These are phyloP conservation scores for Stenolophus ochropezus DNA, from an alignment of 2,888 invertebrate genomes.

Conservation along the genomic window DNA sequence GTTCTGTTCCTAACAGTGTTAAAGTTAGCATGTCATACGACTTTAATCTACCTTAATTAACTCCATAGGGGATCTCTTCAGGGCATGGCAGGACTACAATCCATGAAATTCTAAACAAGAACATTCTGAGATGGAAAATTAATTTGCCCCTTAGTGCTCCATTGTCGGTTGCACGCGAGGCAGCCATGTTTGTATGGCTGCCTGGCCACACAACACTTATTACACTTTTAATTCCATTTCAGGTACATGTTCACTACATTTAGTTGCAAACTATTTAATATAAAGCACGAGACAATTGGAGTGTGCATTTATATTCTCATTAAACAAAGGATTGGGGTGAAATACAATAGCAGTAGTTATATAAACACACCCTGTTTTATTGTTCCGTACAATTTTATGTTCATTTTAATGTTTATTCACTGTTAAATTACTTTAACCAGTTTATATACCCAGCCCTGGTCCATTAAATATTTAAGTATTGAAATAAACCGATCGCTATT, in stretches of 20 bases:
- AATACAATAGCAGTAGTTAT: background rate
- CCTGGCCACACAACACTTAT: background rate
- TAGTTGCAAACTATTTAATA: no score
- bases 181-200: background rate
- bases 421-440: no score
- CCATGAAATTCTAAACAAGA: conserved; percentile 3
- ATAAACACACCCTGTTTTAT: background rate
- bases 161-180: background rate
- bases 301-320: no score
- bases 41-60: conserved; percentile 29
- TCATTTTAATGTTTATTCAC: no score
- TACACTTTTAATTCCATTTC: no score
- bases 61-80: conserved; percentile 8
- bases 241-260: no score
- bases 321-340: no score
- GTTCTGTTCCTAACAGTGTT: background rate
- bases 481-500: no score
- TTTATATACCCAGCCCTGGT: no score
- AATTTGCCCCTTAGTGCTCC: background rate
- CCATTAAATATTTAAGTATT: no score
- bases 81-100: background rate
- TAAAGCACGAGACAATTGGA: no score
- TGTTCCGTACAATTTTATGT: background rate
- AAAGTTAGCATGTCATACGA: conserved; percentile 23
- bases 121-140: conserved; percentile 1